Conservation (phyloP, 2,888 invertebrate species). For the Plebejus anna region DNA sequence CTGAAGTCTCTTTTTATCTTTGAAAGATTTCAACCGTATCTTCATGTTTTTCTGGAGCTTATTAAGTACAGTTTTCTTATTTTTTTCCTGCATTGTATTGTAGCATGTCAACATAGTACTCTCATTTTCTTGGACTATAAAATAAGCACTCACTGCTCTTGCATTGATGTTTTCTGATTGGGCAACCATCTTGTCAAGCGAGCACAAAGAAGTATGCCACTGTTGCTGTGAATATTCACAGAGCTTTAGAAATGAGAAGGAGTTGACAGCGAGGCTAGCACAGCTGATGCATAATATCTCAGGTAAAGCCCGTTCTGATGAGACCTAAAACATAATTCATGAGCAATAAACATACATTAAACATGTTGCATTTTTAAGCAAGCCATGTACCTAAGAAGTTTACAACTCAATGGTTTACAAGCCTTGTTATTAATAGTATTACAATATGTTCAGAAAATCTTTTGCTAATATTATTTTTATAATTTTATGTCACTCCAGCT, state of each 20-base stretch:
- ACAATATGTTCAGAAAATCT: no score
- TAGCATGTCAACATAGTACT: constrained; percentile 53
- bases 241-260: constrained; percentile 57
- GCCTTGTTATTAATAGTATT: no score
- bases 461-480: no score
- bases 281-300: constrained; percentile 56
- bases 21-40: constrained; percentile 46
- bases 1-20: constrained; percentile 46
- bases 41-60: constrained; percentile 53
- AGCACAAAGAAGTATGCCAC: constrained; percentile 49
- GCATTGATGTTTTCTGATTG: constrained; percentile 43
- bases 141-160: constrained; percentile 48
- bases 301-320: constrained; percentile 50
- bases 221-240: constrained; percentile 49
- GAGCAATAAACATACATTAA: neutral
- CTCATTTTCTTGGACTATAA: constrained; percentile 49
- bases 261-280: constrained; percentile 49
- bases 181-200: constrained; percentile 45
- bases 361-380: no score
- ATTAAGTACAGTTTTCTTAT: constrained; percentile 47
- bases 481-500: neutral
- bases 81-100: constrained; percentile 41
- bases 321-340: constrained; percentile 45
- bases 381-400: no score
- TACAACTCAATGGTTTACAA: no score